Evolutionary conservation across 2,797 vertebrate genomes (phyloP).

Genomic region (Staurois parvus): DNA sequence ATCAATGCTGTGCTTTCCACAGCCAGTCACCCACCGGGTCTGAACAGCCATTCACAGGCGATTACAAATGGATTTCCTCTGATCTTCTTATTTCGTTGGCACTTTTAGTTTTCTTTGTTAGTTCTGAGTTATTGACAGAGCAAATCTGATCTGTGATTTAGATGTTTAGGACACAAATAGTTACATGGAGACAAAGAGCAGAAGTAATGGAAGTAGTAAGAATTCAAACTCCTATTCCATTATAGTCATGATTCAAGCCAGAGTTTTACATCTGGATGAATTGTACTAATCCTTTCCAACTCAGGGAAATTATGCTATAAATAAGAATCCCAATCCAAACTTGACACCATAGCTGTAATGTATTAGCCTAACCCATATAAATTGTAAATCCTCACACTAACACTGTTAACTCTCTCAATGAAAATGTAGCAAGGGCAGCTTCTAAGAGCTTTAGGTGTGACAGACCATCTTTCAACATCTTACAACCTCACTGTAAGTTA

Average conservation of each 20-base stretch:
- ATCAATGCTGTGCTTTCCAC: slow-evolving; percentile 42
- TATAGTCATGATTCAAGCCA: background rate
- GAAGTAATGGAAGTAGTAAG: background rate
- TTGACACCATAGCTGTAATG: background rate
- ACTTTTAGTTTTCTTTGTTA: slow-evolving; percentile 30
- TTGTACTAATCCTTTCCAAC: background rate
- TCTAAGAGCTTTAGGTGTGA: too few species aligned
- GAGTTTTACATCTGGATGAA: background rate
- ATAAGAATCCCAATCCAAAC: background rate
- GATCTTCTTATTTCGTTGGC: slow-evolving; percentile 39
- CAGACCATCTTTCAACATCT: too few species aligned
- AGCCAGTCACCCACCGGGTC: slow-evolving; percentile 48
- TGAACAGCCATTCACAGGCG: slow-evolving; percentile 24
- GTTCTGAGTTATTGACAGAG: background rate
- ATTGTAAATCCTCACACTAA: too few species aligned
- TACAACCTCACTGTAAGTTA: too few species aligned
- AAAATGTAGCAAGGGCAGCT: too few species aligned
- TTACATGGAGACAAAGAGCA: background rate
- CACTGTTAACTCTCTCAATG: too few species aligned
- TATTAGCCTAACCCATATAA: too few species aligned
- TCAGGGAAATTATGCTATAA: background rate
- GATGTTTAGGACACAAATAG: background rate
- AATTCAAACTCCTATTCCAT: background rate
- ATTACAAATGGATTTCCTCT: slow-evolving; percentile 44
- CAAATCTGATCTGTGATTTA: background rate